Evolutionary conservation across 1,140 invertebrate species (phyloP).

Genomic region (Drosophila mojavensis): DNA sequence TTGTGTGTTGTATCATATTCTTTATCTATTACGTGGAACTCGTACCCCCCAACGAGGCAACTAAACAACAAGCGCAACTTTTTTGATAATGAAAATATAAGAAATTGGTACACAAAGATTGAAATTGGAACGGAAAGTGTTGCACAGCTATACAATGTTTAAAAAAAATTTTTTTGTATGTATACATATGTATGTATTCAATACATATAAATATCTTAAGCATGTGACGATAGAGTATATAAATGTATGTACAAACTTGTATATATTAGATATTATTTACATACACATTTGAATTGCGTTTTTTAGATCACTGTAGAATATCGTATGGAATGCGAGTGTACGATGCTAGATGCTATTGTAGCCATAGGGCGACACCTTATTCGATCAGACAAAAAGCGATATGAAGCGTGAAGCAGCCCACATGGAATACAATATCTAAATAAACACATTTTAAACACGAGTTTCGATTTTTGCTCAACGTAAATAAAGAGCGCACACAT

Average conservation of each 20-base stretch:
- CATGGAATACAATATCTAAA: constrained; percentile 57
- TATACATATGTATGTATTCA: not conserved
- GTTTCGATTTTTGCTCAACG: constrained; percentile 44
- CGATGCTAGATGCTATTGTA: not conserved
- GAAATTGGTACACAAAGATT: constrained; percentile 56
- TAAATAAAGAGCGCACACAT: constrained; percentile 34
- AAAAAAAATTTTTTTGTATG: not conserved
- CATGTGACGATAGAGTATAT: not conserved
- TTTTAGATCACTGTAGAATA: not conserved
- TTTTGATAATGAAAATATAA: constrained; percentile 56
- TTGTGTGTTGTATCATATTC: constrained; percentile 18
- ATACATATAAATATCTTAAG: constrained; percentile 9
- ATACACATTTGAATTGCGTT: not conserved
- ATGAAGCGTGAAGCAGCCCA: constrained; percentile 68
- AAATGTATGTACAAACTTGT: not conserved
- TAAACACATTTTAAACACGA: constrained; percentile 72
- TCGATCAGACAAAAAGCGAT: constrained; percentile 39
- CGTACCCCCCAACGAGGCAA: constrained; percentile 13
- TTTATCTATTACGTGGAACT: constrained; percentile 71
- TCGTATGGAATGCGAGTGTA: not conserved
- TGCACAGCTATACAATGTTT: constrained; percentile 12
- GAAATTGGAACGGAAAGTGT: constrained; percentile 35
- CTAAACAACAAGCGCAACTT: constrained; percentile 53
- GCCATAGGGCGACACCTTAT: constrained; percentile 13
- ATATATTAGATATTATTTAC: too few species aligned